Conservation (phyloP, 2,113 vertebrate genomes). For the Embiotoca jacksoni region DNA sequence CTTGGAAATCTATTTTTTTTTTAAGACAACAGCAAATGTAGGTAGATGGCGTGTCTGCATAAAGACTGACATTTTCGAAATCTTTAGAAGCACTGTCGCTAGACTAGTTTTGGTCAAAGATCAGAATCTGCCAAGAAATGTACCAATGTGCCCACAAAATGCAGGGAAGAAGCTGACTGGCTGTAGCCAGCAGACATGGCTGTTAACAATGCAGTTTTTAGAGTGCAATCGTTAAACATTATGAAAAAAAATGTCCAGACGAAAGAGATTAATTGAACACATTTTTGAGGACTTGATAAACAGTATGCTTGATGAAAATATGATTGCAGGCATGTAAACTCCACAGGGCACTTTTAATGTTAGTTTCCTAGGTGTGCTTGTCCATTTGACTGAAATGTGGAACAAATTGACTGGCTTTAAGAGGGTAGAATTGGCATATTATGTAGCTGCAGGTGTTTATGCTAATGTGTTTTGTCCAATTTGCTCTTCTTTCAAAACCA, state of each 20-base stretch:
- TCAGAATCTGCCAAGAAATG: background rate
- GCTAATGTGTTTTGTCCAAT: background rate
- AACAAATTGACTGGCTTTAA: background rate
- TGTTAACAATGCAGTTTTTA: background rate
- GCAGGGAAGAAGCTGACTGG: background rate
- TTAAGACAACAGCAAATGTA: background rate
- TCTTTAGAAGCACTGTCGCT: background rate
- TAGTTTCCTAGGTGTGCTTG: background rate
- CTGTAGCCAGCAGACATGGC: too few relatives aligned
- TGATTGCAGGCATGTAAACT: too few relatives aligned
- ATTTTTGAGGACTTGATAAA: too few relatives aligned
- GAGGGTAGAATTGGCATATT: background rate
- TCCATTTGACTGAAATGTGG: background rate
- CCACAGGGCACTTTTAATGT: too few relatives aligned
- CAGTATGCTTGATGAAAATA: too few relatives aligned
- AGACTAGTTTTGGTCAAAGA: background rate
- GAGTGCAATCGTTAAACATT: background rate
- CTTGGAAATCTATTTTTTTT: background rate
- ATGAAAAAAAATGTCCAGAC: too few relatives aligned
- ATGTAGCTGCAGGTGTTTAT: background rate
- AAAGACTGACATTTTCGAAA: background rate
- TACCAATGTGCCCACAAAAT: background rate
- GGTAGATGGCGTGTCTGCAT: background rate
- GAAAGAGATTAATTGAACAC: too few relatives aligned
- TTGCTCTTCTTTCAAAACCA: background rate